phyloP scores from a whole-genome alignment of 2,113 vertebrate genomes.

The Elachura formosa region DNA sequence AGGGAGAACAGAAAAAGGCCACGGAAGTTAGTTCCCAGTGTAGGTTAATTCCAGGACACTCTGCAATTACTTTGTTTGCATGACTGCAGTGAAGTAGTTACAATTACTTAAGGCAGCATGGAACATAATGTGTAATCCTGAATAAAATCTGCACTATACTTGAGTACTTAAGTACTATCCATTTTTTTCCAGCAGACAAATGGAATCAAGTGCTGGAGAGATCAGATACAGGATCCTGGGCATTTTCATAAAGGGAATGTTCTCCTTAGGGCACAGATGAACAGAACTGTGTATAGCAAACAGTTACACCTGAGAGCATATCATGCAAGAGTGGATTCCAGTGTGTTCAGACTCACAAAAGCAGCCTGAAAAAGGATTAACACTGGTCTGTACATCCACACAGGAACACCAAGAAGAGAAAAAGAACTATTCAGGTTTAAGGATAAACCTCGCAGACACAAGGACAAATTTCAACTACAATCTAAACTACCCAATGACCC shows the following conservation, averaged over 20 bases:
- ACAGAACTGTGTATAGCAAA: not conserved
- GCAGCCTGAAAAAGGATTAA: not conserved
- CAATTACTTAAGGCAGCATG: not conserved
- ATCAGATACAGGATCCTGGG: rapidly evolving
- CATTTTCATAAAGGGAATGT: not conserved
- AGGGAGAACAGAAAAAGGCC: not conserved
- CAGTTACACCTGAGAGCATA: not conserved
- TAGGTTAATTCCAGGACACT: not conserved
- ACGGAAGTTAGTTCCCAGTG: not conserved
- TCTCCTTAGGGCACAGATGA: not conserved
- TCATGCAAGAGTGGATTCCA: not conserved
- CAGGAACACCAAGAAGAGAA: not conserved
- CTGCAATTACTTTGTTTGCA: not conserved
- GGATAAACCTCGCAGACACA: rapidly evolving
- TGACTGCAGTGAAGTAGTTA: not conserved
- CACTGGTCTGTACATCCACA: not conserved
- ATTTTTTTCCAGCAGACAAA: not conserved
- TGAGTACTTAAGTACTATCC: not conserved
- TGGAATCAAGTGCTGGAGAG: not conserved
- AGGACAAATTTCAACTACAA: not conserved
- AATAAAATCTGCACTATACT: not conserved
- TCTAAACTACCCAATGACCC: not conserved
- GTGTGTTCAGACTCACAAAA: not conserved
- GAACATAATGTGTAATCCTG: not conserved
- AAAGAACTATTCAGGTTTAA: not conserved